Conservation (phyloP, 2,113 vertebrate species). For the Guaruba guarouba region DNA sequence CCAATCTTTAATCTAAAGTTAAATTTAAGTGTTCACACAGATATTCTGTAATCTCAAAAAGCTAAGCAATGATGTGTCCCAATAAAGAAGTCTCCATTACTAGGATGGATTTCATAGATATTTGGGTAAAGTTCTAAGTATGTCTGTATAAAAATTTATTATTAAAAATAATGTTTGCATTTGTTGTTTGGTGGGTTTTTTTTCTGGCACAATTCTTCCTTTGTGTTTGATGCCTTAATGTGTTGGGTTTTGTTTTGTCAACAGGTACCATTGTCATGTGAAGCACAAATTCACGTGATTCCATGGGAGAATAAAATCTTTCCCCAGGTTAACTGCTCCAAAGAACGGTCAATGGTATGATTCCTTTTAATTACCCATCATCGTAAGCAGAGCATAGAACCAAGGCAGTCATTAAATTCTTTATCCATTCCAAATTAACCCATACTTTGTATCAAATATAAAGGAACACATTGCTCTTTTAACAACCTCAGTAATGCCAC, state of each 20-base stretch:
- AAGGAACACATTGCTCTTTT: background rate
- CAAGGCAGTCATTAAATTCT: background rate
- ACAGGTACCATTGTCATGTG: constrained; percentile 73
- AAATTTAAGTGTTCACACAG: background rate
- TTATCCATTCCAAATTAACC: background rate
- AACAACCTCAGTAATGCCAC: background rate
- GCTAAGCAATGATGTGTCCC: background rate
- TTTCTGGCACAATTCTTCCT: background rate
- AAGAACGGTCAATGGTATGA: background rate
- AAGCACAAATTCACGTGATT: constrained; percentile 73
- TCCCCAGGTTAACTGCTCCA: constrained; percentile 65
- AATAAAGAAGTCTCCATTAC: background rate
- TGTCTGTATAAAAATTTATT: background rate
- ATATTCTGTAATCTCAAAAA: background rate
- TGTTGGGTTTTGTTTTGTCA: background rate
- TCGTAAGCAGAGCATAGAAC: background rate
- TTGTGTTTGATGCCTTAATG: background rate
- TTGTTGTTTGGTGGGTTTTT: background rate
- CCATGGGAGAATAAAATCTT: constrained; percentile 70
- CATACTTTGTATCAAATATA: background rate
- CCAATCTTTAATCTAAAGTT: background rate
- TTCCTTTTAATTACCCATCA: background rate
- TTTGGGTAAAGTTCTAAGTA: background rate
- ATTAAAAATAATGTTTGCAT: background rate
- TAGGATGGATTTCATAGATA: background rate